Conservation (phyloP, 2,797 vertebrate species). For the Myiothlypis chrysogaster region DNA sequence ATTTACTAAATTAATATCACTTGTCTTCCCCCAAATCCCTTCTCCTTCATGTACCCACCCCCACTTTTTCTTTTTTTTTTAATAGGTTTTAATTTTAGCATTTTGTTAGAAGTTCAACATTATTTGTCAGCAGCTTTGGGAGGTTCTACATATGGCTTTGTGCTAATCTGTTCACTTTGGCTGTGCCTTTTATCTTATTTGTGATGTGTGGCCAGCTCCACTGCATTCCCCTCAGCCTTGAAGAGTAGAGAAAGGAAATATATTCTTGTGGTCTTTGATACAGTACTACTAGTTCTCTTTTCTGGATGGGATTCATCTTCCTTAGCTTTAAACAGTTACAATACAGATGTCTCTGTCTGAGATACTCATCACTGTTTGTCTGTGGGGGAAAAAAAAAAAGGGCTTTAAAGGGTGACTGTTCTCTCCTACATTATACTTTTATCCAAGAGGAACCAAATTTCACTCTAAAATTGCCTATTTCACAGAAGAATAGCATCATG, state of each 20-base stretch:
- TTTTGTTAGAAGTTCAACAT: background rate
- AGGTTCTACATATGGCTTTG: background rate
- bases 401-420: background rate
- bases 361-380: background rate
- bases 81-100: background rate
- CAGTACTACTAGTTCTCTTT: background rate
- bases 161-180: background rate
- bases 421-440: background rate
- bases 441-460: background rate
- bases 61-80: background rate
- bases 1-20: background rate
- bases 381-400: background rate
- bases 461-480: background rate
- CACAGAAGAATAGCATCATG: background rate
- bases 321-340: background rate
- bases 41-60: background rate
- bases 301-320: background rate
- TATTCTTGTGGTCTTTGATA: slow-evolving; percentile 13
- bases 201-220: slow-evolving; percentile 1
- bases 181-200: slow-evolving; percentile 24
- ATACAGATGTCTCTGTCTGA: background rate
- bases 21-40: fast-evolving
- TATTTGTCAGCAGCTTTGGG: slow-evolving; percentile 29
- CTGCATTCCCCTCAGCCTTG: background rate
- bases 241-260: background rate